Conservation (phyloP, 1,140 invertebrate genomes). For the Fopius arisanus region DNA sequence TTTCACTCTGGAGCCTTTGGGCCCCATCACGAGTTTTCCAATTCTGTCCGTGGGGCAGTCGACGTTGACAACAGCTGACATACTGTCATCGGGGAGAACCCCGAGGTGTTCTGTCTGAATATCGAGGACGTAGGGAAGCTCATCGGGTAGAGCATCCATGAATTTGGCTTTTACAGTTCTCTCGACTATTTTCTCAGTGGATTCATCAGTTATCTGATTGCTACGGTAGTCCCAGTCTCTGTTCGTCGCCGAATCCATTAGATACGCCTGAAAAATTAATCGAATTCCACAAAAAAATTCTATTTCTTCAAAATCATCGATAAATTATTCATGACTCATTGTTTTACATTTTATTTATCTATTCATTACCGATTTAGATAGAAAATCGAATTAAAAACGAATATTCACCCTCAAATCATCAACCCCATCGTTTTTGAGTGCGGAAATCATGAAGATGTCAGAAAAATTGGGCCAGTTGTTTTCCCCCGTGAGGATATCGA, state of each 20-base stretch:
- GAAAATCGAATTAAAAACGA: slow-evolving; percentile 6
- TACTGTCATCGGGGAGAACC: slow-evolving; percentile 65
- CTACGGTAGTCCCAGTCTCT: slow-evolving; percentile 73
- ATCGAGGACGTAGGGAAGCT: slow-evolving; percentile 82
- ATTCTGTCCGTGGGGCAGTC: slow-evolving; percentile 70
- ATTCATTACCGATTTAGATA: too few species aligned
- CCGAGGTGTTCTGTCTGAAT: slow-evolving; percentile 75
- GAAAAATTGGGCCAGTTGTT: slow-evolving; percentile 79
- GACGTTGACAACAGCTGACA: slow-evolving; percentile 71
- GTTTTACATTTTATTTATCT: too few species aligned
- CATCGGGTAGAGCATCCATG: slow-evolving; percentile 79
- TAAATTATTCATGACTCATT: too few species aligned
- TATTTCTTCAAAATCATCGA: too few species aligned
- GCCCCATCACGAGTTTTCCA: slow-evolving; percentile 72
- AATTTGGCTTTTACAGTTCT: slow-evolving; percentile 80
- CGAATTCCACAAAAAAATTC: slow-evolving; percentile 10
- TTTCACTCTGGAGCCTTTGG: slow-evolving; percentile 70
- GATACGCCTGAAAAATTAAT: slow-evolving; percentile 72
- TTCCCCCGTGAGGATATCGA: slow-evolving; percentile 73
- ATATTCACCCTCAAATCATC: slow-evolving; percentile 73
- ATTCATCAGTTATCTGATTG: slow-evolving; percentile 75
- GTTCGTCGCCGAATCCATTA: slow-evolving; percentile 71
- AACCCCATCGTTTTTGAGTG: slow-evolving; percentile 80
- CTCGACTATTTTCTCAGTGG: slow-evolving; percentile 72
- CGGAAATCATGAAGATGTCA: slow-evolving; percentile 90